Base-by-base conservation (phyloP, 64 coral and sea anemone genomes). In the Pocillopora verrucosa region DNA sequence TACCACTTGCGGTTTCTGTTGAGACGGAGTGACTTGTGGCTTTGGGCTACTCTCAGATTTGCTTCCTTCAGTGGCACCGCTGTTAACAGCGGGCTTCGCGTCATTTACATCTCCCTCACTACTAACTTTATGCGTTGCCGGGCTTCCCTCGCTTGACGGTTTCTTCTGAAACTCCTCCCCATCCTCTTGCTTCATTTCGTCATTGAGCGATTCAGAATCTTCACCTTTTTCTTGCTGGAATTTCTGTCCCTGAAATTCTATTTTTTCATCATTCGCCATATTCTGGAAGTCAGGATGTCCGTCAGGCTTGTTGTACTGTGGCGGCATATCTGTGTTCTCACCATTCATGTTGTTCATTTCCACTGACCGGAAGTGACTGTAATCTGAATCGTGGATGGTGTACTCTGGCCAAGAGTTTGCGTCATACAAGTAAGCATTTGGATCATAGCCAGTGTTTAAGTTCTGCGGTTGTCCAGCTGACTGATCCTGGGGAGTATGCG, bases 331-430 rank as follows among this genome's bases (percentile, higher is more conserved):
- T 17, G 82, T 85, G 19, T 85, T 85, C 22, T 85, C 82, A 1
- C 82, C 82, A 24, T 85, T 85, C 63, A 85, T 72, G 64, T 85
- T 85, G 82, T 24, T 85, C 82, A 85, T 85, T 26, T 85, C 82
- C 16, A 85, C 82, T 10, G 64, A n/a, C 20, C 68, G 82, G 38
- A 85, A 85, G 62, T 80, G 87, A 36, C 51, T 96, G 77, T 93
- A 96, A 59, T 93, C 95, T 0, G 95, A 96, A 37, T 96, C 95
- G 34, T 96, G 93, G 13, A 96, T 96, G 36, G 82, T 90, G 82
- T 96, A 96, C 24, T 96, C 95, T 11, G 95, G 95, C 95, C 95
- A 96, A 25, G 92, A 93, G 76, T 92, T 93, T 16, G 89, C 88
- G 57, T 96, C 95, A 41, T 92, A 80, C 0, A 96, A 68, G 51